phyloP scores from a whole-genome alignment of 2,888 invertebrate species.

The Hemicrepidius hirtus region DNA sequence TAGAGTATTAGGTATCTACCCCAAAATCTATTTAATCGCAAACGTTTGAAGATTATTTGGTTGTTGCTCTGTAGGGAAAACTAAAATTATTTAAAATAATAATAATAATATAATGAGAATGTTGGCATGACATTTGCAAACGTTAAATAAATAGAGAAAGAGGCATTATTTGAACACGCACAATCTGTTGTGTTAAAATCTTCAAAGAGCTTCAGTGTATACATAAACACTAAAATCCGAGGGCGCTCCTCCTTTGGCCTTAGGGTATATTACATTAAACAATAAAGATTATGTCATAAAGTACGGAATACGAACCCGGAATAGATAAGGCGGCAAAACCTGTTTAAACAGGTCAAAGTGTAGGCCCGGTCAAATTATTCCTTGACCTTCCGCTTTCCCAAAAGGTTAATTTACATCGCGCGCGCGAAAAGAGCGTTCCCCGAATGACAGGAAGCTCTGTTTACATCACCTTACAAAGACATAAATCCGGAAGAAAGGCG shows the following conservation, averaged over 20 bases:
- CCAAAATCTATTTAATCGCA: too few species aligned
- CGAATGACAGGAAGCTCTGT: constrained; percentile 21
- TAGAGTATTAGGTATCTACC: too few species aligned
- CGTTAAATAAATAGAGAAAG: too few species aligned
- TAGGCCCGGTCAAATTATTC: constrained; percentile 26
- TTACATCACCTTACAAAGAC: constrained; percentile 30
- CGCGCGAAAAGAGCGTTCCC: background rate
- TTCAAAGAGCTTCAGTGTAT: background rate
- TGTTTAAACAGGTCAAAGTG: constrained; percentile 21
- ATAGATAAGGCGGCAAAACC: constrained; percentile 21
- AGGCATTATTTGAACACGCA: background rate
- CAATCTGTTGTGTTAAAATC: background rate
- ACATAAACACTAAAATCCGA: background rate
- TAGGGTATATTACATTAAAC: background rate
- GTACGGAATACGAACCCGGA: constrained; percentile 1
- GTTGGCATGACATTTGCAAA: too few species aligned
- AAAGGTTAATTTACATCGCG: constrained; percentile 21
- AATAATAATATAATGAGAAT: too few species aligned
- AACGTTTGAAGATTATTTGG: too few species aligned
- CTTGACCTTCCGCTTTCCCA: constrained; percentile 5
- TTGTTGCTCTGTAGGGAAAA: too few species aligned
- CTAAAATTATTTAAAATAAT: too few species aligned
- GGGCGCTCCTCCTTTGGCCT: background rate
- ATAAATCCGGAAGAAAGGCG: constrained; percentile 35
- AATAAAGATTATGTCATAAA: constrained; percentile 17